Evolutionary conservation across 1,140 invertebrate genomes (phyloP), one percentile per base, ranked within the genome.

Genomic region (Trissolcus basalis): DNA sequence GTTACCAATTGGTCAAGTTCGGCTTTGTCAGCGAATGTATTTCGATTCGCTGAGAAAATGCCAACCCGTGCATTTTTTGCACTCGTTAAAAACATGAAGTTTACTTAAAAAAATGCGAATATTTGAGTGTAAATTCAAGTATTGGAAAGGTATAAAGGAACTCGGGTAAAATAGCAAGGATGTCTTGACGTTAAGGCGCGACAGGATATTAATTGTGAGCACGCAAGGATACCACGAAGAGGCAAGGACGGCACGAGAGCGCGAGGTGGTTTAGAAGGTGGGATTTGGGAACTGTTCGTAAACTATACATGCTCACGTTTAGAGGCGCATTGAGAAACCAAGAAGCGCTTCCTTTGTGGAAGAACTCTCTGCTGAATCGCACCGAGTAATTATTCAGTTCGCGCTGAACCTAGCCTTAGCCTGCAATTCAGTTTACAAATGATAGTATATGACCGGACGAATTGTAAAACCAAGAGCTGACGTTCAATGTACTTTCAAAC

Each of bases 381-480:
- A 45, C 59, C 58, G 54, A 72, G 69, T 72, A 64, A 72, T 72
- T 72, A 72, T 72, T 72, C 69, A 72, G 69, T 72, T 72, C 69
- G 60, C 59, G 60, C 69, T 59, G 69, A 64, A 72, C 45, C 58
- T 63, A 58, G 59, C 68, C 53, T 58, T 59, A 47, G 43, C 39
- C 69, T 64, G 69, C 69, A 72, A 72, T 72, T 72, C 60, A 58
- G 69, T 72, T 72, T 72, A 72, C 69, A 72, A 72, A 72, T 72
- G 69, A 72, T 72, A 59, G 53, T 72, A 72, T 72, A 64, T 64
- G 59, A 59, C 60, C 69, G 56, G 69, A 72, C 69, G 59, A 72
- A 72, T 64, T 58, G 54, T 53, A 49, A 56, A 53, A 67, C 54
- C 44, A 1, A 27, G 19, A 27, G 51, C 58, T 55, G 67, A 70